Conservation (phyloP, 2,888 invertebrate species). For the Dexiosoma caninum region DNA sequence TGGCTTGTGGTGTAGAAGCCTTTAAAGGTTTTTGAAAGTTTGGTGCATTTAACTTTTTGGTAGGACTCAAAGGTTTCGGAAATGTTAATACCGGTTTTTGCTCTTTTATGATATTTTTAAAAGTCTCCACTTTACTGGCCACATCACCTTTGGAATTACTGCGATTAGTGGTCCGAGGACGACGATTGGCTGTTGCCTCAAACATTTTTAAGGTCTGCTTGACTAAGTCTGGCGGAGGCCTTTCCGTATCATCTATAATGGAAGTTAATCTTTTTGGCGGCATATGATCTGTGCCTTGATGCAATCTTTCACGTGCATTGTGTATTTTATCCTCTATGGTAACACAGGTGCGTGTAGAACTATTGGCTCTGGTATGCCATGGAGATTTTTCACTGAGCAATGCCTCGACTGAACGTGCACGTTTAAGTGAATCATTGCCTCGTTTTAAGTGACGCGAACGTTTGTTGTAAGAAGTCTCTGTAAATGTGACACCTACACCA, state of each 20-base stretch:
- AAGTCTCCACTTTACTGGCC: constrained; percentile 82
- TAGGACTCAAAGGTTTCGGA: constrained; percentile 78
- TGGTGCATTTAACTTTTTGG: constrained; percentile 62
- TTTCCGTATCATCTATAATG: constrained; percentile 85
- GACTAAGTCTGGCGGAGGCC: constrained; percentile 93
- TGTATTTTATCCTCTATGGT: constrained; percentile 77
- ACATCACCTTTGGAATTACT: constrained; percentile 79
- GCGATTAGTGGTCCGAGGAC: constrained; percentile 77
- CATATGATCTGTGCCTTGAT: constrained; percentile 76
- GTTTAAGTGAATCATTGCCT: constrained; percentile 84
- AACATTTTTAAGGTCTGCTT: constrained; percentile 91
- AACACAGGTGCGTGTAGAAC: constrained; percentile 64
- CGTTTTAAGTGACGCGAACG: constrained; percentile 78
- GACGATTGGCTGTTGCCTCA: constrained; percentile 83
- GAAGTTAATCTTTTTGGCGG: constrained; percentile 81
- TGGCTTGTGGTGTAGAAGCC: constrained; percentile 58
- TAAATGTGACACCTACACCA: constrained; percentile 58
- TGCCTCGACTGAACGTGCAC: constrained; percentile 92
- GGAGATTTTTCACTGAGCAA: constrained; percentile 83
- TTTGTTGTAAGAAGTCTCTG: constrained; percentile 42
- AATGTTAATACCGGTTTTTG: constrained; percentile 79
- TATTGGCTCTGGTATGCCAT: constrained; percentile 66
- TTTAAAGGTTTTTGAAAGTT: constrained; percentile 51
- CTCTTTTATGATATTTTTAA: constrained; percentile 82
- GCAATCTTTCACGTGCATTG: constrained; percentile 77